Base-by-base conservation (phyloP, 2,113 vertebrate genomes). In the Tinamus guttatus region DNA sequence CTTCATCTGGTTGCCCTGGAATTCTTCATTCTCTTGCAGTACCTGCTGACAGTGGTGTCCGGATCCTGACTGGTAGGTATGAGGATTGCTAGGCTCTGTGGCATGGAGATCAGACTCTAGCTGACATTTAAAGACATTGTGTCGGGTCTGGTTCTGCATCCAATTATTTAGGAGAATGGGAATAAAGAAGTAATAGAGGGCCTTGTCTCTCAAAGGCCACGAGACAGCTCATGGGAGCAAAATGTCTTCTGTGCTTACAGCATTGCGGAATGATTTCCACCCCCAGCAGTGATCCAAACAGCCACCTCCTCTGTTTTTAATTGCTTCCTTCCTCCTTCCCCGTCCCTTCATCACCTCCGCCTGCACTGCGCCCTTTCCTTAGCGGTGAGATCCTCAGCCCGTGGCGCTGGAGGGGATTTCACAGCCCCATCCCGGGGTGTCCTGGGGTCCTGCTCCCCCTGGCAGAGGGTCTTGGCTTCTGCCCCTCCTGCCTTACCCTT, bases 151-250 rank as follows among this genome's bases (percentile, higher is more conserved):
- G 24, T 63, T 93, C 65, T 90, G n/a, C 60, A 54, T 59, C 1
- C 0, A 64, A 34, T 18, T 49, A 51, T 74, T 75, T 74, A 73
- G 16, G 81, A 77, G 78, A 89, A 70, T 0, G 1, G 43, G 45
- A 85, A n/a, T 4, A 22, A 56, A 75, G 56, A 56, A 32, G 24
- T 10, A 22, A 36, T 43, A 41, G 60, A 82, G 52, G 34, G 36
- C 18, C 51, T 52, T 3, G 7, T 51, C 11, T 63, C 18, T 27
- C 0, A 0, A 60, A 49, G 38, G 34, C 30, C 17, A 36, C 41
- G 51, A 77, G 71, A 64, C 41, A 89, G 47, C 34, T 83, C 34
- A 36, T 16, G 60, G 65, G 41, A 0, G 0, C 60, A 38, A 32
- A 15, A 47, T 1, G 1, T 62, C n/a, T n/a, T 51, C 60, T 62